Conservation (phyloP, 2,888 invertebrate species). For the Drosophila conformis region DNA sequence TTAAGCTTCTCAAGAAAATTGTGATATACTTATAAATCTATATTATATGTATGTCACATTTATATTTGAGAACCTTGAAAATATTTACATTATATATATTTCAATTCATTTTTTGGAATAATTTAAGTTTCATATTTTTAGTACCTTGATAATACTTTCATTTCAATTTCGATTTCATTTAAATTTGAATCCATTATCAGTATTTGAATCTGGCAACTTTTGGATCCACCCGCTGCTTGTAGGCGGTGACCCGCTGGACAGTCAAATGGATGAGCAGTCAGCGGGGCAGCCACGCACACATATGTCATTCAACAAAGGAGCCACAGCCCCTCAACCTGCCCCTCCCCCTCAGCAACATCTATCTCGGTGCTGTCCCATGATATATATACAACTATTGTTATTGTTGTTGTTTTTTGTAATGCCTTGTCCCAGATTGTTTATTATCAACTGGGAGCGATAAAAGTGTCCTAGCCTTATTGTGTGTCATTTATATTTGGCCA, state of each 20-base stretch:
- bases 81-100: not conserved
- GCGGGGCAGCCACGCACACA: constrained; percentile 70
- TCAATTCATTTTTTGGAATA: rapidly evolving
- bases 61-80: too few species aligned
- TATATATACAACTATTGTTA: constrained; percentile 30
- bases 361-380: constrained; percentile 8
- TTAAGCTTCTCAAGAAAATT: too few species aligned
- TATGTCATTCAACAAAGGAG: constrained; percentile 74
- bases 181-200: not conserved
- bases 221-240: constrained; percentile 36
- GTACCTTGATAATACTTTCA: not conserved
- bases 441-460: constrained; percentile 78
- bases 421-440: constrained; percentile 73
- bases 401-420: constrained; percentile 38
- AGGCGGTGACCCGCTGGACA: constrained; percentile 58
- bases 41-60: too few species aligned
- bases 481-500: constrained; percentile 76
- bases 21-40: too few species aligned
- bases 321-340: constrained; percentile 1
- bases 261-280: constrained; percentile 79
- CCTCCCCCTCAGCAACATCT: not conserved
- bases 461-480: constrained; percentile 77
- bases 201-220: not conserved
- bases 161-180: not conserved
- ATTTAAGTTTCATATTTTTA: not conserved